phyloP scores from a whole-genome alignment of 2,888 invertebrate species.

The Plebejus argus region DNA sequence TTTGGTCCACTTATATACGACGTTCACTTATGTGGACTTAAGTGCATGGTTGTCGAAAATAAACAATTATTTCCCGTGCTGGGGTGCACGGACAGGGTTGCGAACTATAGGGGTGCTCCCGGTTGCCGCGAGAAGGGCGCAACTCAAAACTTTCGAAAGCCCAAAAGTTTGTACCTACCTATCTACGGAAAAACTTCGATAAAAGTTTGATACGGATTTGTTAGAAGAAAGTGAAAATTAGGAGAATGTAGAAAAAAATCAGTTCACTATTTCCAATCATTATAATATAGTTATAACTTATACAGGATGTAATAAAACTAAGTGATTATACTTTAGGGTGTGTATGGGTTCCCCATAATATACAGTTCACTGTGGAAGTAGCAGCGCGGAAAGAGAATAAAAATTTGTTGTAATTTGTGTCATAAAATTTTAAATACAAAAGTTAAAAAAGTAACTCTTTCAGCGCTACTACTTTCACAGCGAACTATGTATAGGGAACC shows the following conservation, averaged over 20 bases:
- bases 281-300: no score
- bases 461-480: no score
- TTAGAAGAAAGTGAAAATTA: not conserved
- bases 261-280: not conserved
- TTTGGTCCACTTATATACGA: slow-evolving; percentile 28
- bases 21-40: slow-evolving; percentile 36
- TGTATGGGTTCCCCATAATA: no score
- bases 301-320: no score
- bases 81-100: slow-evolving; percentile 57
- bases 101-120: slow-evolving; percentile 59
- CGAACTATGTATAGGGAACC: no score
- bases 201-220: slow-evolving; percentile 21
- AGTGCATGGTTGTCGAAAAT: slow-evolving; percentile 69
- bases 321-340: no score
- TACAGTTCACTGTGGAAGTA: no score
- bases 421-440: no score
- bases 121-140: slow-evolving; percentile 46
- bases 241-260: not conserved
- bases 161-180: slow-evolving; percentile 16
- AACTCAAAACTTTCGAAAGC: slow-evolving; percentile 42
- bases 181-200: not conserved
- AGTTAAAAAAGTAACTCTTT: no score
- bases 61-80: slow-evolving; percentile 76
- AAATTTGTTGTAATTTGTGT: no score
- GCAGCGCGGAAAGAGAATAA: no score